Evolutionary conservation across 1,140 invertebrate species (phyloP), one percentile per base, ranked within the genome.

Genomic region (Bombus superbus): DNA sequence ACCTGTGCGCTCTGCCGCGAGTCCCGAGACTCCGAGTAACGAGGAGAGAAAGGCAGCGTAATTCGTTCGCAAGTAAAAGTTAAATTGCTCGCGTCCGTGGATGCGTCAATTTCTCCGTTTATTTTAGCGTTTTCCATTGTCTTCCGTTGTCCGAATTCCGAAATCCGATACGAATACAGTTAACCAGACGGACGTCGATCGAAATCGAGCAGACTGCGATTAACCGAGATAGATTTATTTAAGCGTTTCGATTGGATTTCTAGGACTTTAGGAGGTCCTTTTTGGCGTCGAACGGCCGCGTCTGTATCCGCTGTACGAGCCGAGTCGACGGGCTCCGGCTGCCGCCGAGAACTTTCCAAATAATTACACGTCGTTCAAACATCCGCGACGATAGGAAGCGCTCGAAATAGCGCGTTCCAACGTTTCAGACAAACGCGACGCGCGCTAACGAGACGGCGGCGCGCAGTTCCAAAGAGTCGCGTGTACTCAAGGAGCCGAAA

Each of bases 341-440:
- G 9, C 5, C 25, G 18, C n/a, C 42, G 18, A 53, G n/a, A 18
- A 28, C 32, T 75, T 53, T 53, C 28, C 32, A 78, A 40, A 44
- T 78, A 78, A 78, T 78, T 78, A 22, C 76, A 15, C 59, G 38
- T 78, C 75, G 59, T 64, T 78, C 40, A 78, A 78, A 64, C 59
- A n/a, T 78, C 18, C 25, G 40, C 59, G 38, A 40, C 25, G 53
- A 77, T n/a, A 44, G 13, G 28, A 62, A n/a, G 13, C 57, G 18
- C 25, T 10, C 1, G 75, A 78, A 64, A 64, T 32, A 44, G 2
- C 42, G 59, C 75, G 38, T 77, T 40, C 15, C 11, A 28, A 75
- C 4, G 47, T 40, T 40, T 3, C 9, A 10, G 57, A 22, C 15
- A 32, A 62, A 77, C 38, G 74, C 35, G 53, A 59, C 22, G 28